Base-by-base conservation (phyloP, 2,797 vertebrate genomes). In the Adelosebastes latens region DNA sequence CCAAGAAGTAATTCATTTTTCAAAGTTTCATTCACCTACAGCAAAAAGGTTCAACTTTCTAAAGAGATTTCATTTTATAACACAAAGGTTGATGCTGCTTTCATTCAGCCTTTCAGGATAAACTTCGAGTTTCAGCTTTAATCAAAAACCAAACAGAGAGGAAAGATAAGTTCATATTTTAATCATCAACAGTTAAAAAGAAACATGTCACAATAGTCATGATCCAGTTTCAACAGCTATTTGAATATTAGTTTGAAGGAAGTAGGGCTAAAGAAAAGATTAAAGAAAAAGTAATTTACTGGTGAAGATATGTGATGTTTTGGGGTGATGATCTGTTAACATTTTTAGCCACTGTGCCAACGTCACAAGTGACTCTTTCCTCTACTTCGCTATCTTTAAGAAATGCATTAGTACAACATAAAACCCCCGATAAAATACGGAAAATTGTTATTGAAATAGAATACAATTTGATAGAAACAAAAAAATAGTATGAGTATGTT, bases 111-210 rank as follows among this genome's bases (percentile, higher is more conserved):
- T 62, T 69, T 66, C 29, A 77, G 16, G 4, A 29, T 27, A 13
- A 65, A 73, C 25, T 34, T 77, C 20, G 8, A 5, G 2, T n/a
- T 80, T 62, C 7, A 60, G 42, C 29, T 79, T 80, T 58, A 25
- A 81, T 68, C 58, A 34, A 76, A 72, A 53, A 39, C n/a, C 62
- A 81, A 59, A 63, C 31, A 72, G 46, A 78, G 8, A 5, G 4
- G 22, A 8, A 0, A 60, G 10, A 71, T 10, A 8, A 0, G 49
- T 76, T 64, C 22, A 6, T 52, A 62, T 63, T 68, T 13, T 64
- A 75, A 66, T 60, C 13, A 67, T 64, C 9, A 32, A 18, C 3
- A 49, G 8, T 20, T 18, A 18, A 68, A 69, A 25, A 69, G 27
- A 56, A 27, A 27, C 25, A 27, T 27, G 25, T 27, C 25, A 34